These are phyloP conservation scores for Orthosia gracilis DNA, from an alignment of 2,888 invertebrate species.

Conservation along the genomic window DNA sequence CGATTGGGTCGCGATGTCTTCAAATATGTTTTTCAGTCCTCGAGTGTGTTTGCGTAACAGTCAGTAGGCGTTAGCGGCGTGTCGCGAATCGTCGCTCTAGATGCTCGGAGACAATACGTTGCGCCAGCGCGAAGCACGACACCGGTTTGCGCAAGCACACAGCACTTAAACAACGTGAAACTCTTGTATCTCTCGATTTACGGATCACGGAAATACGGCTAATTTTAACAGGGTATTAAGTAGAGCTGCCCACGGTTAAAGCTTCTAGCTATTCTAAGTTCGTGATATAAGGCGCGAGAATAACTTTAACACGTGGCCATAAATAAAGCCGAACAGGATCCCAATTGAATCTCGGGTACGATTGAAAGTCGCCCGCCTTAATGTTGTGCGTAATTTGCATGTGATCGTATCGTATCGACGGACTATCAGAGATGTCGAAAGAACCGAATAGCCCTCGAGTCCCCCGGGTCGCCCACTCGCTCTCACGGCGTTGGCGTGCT, in stretches of 20 bases:
- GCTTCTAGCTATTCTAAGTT: conserved; percentile 43
- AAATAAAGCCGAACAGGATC: conserved; percentile 58
- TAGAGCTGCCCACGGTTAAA: conserved; percentile 60
- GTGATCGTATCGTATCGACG: conserved; percentile 68
- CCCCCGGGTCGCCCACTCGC: conserved; percentile 73
- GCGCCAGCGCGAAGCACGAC: conserved; percentile 69
- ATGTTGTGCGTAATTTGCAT: conserved; percentile 65
- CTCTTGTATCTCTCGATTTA: conserved; percentile 74
- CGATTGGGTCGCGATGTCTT: conserved; percentile 71
- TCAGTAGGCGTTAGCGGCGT: conserved; percentile 73
- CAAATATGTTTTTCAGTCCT: conserved; percentile 56
- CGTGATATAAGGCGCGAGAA: conserved; percentile 49
- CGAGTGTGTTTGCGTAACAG: conserved; percentile 73
- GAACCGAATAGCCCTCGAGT: conserved; percentile 67
- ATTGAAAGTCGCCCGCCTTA: conserved; percentile 56
- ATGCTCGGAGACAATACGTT: conserved; percentile 82
- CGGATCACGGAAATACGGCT: conserved; percentile 71
- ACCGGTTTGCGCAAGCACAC: conserved; percentile 71
- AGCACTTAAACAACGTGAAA: conserved; percentile 69
- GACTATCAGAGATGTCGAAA: conserved; percentile 73
- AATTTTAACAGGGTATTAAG: conserved; percentile 66
- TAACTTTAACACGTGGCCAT: conserved; percentile 45
- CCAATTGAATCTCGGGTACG: conserved; percentile 54
- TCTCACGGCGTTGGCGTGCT: conserved; percentile 78
- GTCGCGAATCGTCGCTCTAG: conserved; percentile 81